Percentiles rank a stretch among this genome's conserved stretches.
Evolutionary conservation across 2,797 vertebrate genomes (phyloP).

Genomic region (Chaunax sp.): DNA sequence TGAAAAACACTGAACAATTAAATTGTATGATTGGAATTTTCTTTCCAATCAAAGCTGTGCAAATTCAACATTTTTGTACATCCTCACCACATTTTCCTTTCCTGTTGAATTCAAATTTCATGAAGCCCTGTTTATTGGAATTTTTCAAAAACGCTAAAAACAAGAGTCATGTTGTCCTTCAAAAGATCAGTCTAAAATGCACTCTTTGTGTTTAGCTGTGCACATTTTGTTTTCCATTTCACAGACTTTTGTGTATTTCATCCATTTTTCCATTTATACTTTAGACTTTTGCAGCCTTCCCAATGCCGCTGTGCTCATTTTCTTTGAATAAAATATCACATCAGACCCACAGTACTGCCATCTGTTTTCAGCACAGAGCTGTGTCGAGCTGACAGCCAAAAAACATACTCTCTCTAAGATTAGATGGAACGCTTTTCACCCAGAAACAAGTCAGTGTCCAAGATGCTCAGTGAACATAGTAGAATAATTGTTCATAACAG

Average conservation of each 20-base stretch:
- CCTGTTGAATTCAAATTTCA: neutral
- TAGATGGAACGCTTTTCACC: neutral
- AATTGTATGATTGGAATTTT: conserved; percentile 9
- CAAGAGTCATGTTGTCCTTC: conserved; percentile 24
- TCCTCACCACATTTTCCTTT: neutral
- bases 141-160: conserved; percentile 12
- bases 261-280: neutral
- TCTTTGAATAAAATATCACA: neutral
- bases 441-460: too few species aligned
- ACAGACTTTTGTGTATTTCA: neutral
- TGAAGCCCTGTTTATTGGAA: neutral
- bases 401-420: neutral
- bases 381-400: neutral
- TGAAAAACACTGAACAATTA: conserved; percentile 1
- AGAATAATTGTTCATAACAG: too few species aligned
- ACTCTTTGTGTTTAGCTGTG: neutral
- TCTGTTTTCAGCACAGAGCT: neutral
- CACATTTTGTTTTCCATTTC: conserved; percentile 21
- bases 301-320: neutral
- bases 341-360: neutral
- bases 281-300: neutral
- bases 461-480: too few species aligned
- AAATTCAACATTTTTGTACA: neutral
- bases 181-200: neutral
- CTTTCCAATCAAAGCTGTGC: neutral